These are phyloP conservation scores for Cygnus buccinator DNA, from an alignment of 2,113 vertebrate species.

Conservation along the genomic window DNA sequence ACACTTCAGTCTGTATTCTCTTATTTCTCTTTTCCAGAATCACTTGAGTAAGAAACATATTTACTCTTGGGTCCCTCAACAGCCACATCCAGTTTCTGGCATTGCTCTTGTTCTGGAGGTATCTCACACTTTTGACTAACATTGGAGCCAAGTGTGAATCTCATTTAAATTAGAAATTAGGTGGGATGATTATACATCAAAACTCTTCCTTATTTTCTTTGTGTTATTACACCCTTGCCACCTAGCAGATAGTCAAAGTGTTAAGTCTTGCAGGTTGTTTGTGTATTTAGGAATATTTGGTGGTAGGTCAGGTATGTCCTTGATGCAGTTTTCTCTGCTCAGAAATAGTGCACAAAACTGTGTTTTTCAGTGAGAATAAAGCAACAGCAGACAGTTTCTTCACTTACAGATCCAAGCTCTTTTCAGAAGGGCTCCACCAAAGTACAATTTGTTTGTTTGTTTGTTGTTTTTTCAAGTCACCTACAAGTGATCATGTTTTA, in stretches of 20 bases:
- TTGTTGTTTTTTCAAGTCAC: background rate
- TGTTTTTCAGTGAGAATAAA: conserved; percentile 4
- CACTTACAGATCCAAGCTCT: background rate
- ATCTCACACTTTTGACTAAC: conserved; percentile 6
- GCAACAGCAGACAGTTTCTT: background rate
- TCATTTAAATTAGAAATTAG: conserved; percentile 28
- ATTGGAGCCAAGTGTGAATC: background rate
- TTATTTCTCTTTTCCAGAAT: background rate
- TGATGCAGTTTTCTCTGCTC: background rate
- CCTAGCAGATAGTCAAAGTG: background rate
- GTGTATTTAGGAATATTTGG: background rate
- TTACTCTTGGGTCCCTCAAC: background rate
- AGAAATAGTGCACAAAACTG: background rate
- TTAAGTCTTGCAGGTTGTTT: conserved; percentile 9
- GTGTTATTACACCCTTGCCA: background rate
- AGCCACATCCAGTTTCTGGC: background rate
- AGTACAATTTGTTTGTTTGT: background rate
- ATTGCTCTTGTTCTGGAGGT: background rate
- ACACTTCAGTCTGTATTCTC: fast-evolving
- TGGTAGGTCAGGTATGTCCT: background rate
- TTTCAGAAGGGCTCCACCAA: background rate
- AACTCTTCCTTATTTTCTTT: conserved; percentile 41
- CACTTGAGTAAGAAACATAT: background rate
- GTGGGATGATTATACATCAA: conserved; percentile 9
- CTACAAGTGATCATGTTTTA: background rate